Conservation (phyloP, 2,888 invertebrate genomes). For the Carabus problematicus region DNA sequence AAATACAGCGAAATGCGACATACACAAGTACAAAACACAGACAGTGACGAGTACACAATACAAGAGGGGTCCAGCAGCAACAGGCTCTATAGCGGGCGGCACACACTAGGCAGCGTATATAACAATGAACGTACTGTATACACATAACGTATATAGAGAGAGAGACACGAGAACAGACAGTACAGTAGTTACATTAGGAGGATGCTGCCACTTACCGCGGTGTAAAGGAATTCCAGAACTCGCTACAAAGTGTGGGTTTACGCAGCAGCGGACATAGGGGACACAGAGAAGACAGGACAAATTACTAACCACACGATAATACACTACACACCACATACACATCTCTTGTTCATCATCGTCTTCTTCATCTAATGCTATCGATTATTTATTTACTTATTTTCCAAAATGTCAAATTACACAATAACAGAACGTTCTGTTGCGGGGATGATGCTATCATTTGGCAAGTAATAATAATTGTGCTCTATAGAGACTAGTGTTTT, state of each 20-base stretch:
- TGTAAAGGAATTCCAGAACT: constrained; percentile 98
- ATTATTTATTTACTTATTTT: background rate
- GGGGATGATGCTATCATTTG: too few species aligned
- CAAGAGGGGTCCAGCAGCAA: constrained; percentile 34
- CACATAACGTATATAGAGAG: constrained; percentile 42
- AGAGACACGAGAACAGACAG: constrained; percentile 58
- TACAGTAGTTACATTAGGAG: constrained; percentile 51
- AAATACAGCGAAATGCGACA: constrained; percentile 32
- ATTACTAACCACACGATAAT: constrained; percentile 61
- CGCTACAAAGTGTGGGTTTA: constrained; percentile 74
- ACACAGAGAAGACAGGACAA: constrained; percentile 68
- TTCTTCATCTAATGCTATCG: constrained; percentile 9
- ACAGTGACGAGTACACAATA: constrained; percentile 42
- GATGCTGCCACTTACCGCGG: constrained; percentile 91
- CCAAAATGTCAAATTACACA: background rate
- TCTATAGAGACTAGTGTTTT: too few species aligned
- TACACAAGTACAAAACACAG: constrained; percentile 40
- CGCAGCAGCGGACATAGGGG: constrained; percentile 75
- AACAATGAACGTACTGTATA: constrained; percentile 43
- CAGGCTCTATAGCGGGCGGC: constrained; percentile 37
- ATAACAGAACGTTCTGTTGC: background rate
- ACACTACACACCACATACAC: constrained; percentile 49
- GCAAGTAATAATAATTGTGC: too few species aligned
- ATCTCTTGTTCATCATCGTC: constrained; percentile 10
- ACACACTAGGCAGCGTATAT: constrained; percentile 38